phyloP scores from a whole-genome alignment of 1,140 invertebrate species.

The Lithobius niger region DNA sequence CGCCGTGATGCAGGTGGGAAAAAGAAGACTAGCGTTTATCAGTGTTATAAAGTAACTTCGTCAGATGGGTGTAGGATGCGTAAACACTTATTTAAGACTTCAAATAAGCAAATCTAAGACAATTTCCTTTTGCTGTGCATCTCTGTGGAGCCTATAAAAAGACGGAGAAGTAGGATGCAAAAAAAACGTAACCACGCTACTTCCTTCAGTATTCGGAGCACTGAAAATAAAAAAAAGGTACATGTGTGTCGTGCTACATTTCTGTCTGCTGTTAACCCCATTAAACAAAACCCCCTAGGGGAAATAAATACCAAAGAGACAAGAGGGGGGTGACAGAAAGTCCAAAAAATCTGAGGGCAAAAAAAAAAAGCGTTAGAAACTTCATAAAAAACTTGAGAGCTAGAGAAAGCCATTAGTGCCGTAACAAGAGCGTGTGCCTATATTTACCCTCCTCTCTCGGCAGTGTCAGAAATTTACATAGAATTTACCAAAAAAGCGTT shows the following conservation, averaged over 20 bases:
- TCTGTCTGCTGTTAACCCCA: too few species aligned
- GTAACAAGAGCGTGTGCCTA: background rate
- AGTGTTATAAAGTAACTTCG: background rate
- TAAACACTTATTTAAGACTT: background rate
- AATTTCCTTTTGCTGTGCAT: background rate
- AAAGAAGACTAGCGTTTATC: background rate
- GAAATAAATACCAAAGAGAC: background rate
- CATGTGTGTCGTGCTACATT: background rate
- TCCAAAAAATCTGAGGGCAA: background rate
- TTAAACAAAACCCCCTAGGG: background rate
- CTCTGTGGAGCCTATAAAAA: background rate
- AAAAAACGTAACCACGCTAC: background rate
- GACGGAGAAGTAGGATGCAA: background rate
- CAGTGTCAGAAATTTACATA: background rate
- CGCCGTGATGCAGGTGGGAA: background rate
- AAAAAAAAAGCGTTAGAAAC: background rate
- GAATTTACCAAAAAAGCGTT: background rate
- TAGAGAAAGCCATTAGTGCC: background rate
- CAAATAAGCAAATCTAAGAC: background rate
- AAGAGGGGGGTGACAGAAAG: background rate
- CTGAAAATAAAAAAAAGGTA: background rate
- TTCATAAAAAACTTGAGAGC: background rate
- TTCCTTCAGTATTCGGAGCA: background rate
- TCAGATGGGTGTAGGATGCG: background rate
- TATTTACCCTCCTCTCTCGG: background rate